Percentiles rank a stretch among this genome's conserved stretches.
Evolutionary conservation across 2,113 vertebrate species (phyloP).

Genomic region (Salminus brasiliensis): DNA sequence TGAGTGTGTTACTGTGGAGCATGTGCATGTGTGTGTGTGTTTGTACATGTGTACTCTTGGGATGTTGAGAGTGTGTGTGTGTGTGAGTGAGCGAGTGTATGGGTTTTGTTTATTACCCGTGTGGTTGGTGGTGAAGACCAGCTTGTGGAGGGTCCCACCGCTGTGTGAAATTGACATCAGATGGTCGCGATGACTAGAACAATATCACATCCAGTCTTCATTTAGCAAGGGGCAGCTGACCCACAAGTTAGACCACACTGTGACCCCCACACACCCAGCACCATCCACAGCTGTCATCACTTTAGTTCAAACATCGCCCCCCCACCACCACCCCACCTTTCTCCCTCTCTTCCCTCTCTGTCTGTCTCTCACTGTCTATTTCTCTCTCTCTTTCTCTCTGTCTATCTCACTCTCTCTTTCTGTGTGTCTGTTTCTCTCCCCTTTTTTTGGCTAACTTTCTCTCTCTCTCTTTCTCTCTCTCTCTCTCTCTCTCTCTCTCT

Average conservation of each 20-base stretch:
- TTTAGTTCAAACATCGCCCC: slow-evolving; percentile 31
- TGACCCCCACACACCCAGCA: slow-evolving; percentile 45
- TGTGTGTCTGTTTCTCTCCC: background rate
- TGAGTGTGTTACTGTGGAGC: background rate
- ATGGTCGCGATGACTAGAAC: slow-evolving; percentile 66
- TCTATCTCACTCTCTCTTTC: background rate
- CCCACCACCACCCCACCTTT: background rate
- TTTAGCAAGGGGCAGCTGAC: slow-evolving; percentile 63
- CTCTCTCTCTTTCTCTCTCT: background rate
- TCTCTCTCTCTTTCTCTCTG: background rate
- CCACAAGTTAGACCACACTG: slow-evolving; percentile 61
- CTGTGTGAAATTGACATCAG: slow-evolving; percentile 72
- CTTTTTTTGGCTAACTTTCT: background rate
- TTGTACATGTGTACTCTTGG: background rate
- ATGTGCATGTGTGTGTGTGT: background rate
- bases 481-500: background rate
- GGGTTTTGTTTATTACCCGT: slow-evolving; percentile 55
- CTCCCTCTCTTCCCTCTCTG: background rate
- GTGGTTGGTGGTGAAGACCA: slow-evolving; percentile 54
- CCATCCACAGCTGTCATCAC: slow-evolving; percentile 59
- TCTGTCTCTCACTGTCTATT: background rate
- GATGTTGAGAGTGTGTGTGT: slow-evolving; percentile 50
- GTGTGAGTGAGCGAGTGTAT: slow-evolving; percentile 52
- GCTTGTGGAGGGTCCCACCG: slow-evolving; percentile 66
- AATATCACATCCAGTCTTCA: slow-evolving; percentile 69